A percentile compares a stretch with the other conserved stretches of the same genome.
Evolutionary conservation across 2,113 vertebrate species (phyloP).

Genomic region (Phrynosoma blainvillii): DNA sequence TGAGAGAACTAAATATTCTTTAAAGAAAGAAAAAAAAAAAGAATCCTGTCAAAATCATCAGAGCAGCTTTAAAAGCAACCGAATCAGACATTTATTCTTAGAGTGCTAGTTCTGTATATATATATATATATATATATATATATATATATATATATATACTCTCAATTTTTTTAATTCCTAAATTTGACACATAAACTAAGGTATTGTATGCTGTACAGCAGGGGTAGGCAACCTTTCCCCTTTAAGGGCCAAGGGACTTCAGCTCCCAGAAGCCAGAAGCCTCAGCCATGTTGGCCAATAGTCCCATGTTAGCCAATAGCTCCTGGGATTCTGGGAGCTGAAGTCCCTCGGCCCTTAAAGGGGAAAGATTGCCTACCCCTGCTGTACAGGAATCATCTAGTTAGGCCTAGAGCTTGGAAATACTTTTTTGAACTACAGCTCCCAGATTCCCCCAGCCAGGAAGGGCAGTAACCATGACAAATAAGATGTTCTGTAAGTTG

Average conservation of each 20-base stretch:
- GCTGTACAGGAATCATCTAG: neutral
- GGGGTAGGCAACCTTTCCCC: too few relatives aligned
- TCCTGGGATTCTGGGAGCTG: too few relatives aligned
- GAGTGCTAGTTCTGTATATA: constrained; percentile 18
- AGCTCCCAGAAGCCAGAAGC: too few relatives aligned
- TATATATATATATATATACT: neutral
- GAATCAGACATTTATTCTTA: constrained; percentile 58
- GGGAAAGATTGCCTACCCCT: too few relatives aligned
- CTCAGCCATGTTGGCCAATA: too few relatives aligned
- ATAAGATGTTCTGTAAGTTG: too few relatives aligned
- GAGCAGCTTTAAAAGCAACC: constrained; percentile 68
- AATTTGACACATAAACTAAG: neutral
- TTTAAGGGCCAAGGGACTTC: too few relatives aligned
- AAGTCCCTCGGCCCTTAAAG: too few relatives aligned
- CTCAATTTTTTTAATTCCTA: neutral
- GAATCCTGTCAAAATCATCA: constrained; percentile 68
- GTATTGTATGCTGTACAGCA: neutral
- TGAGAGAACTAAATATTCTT: constrained; percentile 70
- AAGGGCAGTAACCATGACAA: too few relatives aligned
- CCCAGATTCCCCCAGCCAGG: neutral
- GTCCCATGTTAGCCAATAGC: too few relatives aligned
- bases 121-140: too few relatives aligned
- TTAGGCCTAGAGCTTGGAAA: neutral
- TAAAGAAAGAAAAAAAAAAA: constrained; percentile 52
- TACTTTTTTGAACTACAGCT: neutral